Percentiles rank a stretch among this genome's conserved stretches.
Conservation (phyloP, 2,797 vertebrate species). For the Rachycentron canadum region DNA sequence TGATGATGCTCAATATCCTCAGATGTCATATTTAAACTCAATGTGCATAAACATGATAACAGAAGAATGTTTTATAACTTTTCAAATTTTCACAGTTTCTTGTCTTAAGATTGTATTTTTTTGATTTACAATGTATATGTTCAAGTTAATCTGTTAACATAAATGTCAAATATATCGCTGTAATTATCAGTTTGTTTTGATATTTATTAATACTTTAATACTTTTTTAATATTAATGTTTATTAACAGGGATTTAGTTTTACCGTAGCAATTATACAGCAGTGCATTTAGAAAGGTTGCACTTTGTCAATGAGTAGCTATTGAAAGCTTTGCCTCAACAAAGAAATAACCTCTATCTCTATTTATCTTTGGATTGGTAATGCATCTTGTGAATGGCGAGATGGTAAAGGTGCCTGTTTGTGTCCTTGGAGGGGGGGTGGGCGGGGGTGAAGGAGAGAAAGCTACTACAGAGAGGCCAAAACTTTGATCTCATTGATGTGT, state of each 20-base stretch:
- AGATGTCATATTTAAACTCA: conserved; percentile 38
- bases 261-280: conserved; percentile 13
- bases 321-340: conserved; percentile 47
- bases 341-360: conserved; percentile 41
- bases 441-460: conserved; percentile 66
- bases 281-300: conserved; percentile 28
- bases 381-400: conserved; percentile 71
- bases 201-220: too few relatives aligned
- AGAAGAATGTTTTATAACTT: conserved; percentile 56
- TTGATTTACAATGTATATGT: conserved; percentile 49
- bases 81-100: conserved; percentile 49
- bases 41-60: conserved; percentile 37
- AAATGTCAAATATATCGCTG: conserved; percentile 61
- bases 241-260: conserved; percentile 21
- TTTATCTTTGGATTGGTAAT: conserved; percentile 61
- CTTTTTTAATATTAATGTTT: too few relatives aligned
- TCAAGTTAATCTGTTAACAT: conserved; percentile 41
- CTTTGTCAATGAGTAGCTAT: conserved; percentile 20
- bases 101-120: conserved; percentile 63
- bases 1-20: conserved; percentile 30
- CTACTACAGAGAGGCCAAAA: conserved; percentile 67
- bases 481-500: conserved; percentile 86
- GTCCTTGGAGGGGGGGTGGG: conserved; percentile 59
- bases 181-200: conserved; percentile 41
- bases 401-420: conserved; percentile 71